Base-by-base conservation (phyloP, 53 echinoderm and acorn worm species). In the Echinarachnius parma region DNA sequence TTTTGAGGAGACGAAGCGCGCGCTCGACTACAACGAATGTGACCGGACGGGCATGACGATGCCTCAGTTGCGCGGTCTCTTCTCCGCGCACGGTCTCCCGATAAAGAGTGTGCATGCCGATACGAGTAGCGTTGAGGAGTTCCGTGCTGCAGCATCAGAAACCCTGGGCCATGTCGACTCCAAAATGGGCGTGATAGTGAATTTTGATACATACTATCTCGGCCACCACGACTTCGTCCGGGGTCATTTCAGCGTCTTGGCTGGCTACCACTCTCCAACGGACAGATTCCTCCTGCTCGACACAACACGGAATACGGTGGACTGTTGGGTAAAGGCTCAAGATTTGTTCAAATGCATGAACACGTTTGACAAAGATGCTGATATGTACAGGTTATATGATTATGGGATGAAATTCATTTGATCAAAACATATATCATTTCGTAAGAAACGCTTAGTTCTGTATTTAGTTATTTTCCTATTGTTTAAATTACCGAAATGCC, bases 171-270 rank as follows among this genome's bases (percentile, higher is more conserved):
- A 81, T 10, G 25, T 23, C 4, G 56, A 85, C 34, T 84, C 81
- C 0, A 46, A 59, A 18, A 30, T 35, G 33, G 79, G 80, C 4
- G 62, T 89, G 56, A 84, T 89, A 31, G 64, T 77, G 11, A 89
- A 84, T 61, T 89, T 34, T 53, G 76, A 89, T 31, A 69, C 80
- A 37, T 46, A 36, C 24, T 23, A 34, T 14, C 61, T 89, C 0
- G 65, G 63, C 19, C 89, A 84, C 24, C 58, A 78, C 60, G 64
- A 62, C 21, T 27, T 3, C 15, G 67, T 87, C 8, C 44, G 22
- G 46, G 89, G 89, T n/a, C 89, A 89, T 42, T 84, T 89, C 28
- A 89, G 89, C 25, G 83, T 84, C n/a, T 30, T 89, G 15, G 80
- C 84, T 31, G 87, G 47, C 1, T 89, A 81, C 28, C 89, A 89